Percentiles rank a stretch among this genome's conserved stretches.
Evolutionary conservation across 1,140 invertebrate species (phyloP).

Genomic region (Drosophila lacteicornis): DNA sequence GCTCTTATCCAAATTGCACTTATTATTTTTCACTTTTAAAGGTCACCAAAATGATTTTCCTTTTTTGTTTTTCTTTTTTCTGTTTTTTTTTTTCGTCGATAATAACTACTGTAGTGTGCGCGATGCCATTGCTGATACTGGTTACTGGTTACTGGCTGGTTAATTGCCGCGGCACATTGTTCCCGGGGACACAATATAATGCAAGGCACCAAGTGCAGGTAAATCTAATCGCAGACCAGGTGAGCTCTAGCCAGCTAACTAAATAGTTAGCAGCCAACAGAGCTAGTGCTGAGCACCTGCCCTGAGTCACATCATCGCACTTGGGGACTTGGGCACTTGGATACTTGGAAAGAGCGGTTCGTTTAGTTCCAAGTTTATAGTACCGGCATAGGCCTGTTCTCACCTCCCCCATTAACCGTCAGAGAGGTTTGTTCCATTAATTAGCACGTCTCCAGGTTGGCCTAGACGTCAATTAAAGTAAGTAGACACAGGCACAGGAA

Average conservation of each 20-base stretch:
- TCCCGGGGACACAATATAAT: conserved; percentile 20
- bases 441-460: conserved; percentile 36
- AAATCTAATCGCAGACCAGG: conserved; percentile 33
- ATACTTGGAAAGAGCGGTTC: background rate
- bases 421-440: conserved; percentile 20
- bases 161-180: conserved; percentile 40
- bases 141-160: conserved; percentile 14
- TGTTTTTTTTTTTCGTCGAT: conserved; percentile 2
- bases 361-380: conserved; percentile 27
- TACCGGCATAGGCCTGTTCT: conserved; percentile 9
- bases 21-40: conserved; percentile 7
- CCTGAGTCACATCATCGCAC: conserved; percentile 27
- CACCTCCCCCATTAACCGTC: background rate
- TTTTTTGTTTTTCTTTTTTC: background rate
- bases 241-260: background rate
- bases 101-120: conserved; percentile 29
- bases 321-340: background rate
- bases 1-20: background rate
- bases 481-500: background rate
- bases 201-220: conserved; percentile 12
- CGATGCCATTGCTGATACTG: conserved; percentile 36
- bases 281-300: conserved; percentile 13
- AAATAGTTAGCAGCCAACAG: conserved; percentile 2
- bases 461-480: conserved; percentile 36
- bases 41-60: conserved; percentile 3